A percentile compares a stretch with the other conserved stretches of the same genome.
Conservation (phyloP, 2,113 vertebrate species). For the Phainopepla nitens region DNA sequence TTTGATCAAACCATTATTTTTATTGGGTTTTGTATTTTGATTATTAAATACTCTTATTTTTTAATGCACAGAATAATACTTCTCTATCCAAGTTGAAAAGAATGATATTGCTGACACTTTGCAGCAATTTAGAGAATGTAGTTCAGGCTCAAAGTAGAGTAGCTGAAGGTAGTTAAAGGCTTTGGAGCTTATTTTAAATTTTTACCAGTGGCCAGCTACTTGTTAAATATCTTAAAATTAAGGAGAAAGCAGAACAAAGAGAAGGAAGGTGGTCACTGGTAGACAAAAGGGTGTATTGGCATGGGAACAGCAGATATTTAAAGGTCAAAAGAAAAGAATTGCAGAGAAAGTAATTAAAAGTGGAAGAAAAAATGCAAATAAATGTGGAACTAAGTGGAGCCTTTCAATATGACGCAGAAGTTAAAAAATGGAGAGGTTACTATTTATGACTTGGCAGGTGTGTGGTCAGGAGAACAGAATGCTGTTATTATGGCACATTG, state of each 20-base stretch:
- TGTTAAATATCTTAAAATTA: not conserved
- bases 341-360: not conserved
- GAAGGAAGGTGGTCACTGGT: not conserved
- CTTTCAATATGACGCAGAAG: not conserved
- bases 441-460: not conserved
- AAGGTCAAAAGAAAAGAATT: not conserved
- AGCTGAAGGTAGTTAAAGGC: not conserved
- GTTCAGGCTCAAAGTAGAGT: not conserved
- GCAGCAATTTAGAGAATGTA: not conserved
- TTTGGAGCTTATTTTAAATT: not conserved
- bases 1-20: not conserved
- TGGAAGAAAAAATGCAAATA: not conserved
- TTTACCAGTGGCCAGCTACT: not conserved
- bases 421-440: not conserved
- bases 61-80: not conserved
- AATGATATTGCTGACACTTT: not conserved
- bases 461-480: not conserved
- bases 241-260: not conserved
- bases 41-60: not conserved
- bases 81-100: not conserved
- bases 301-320: not conserved
- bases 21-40: not conserved
- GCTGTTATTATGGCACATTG: not conserved
- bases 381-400: not conserved
- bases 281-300: not conserved